Conservation (phyloP, 2,113 vertebrate genomes). For the Atractosteus spatula region DNA sequence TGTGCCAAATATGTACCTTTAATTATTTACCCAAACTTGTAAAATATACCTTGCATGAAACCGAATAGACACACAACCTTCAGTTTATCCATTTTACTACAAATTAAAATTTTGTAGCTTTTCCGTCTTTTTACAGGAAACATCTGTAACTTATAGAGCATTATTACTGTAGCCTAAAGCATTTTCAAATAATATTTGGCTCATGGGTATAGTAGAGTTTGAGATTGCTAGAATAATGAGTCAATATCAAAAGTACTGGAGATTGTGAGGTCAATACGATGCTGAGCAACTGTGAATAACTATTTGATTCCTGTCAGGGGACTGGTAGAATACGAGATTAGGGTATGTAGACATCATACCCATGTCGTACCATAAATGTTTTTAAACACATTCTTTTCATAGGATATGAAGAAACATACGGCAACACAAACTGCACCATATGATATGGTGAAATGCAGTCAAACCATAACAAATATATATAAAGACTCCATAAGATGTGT, state of each 20-base stretch:
- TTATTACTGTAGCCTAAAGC: slow-evolving; percentile 60
- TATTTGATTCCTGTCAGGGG: too few species aligned
- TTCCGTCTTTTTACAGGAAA: slow-evolving; percentile 75
- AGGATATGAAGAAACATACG: too few species aligned
- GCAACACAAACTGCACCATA: too few species aligned
- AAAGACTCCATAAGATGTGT: too few species aligned
- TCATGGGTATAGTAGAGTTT: slow-evolving; percentile 30
- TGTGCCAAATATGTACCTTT: too few species aligned
- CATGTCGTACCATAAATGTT: too few species aligned
- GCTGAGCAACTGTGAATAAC: too few species aligned
- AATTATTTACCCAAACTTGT: neutral
- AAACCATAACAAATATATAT: too few species aligned
- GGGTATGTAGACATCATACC: too few species aligned
- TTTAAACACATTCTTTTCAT: too few species aligned
- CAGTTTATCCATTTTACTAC: slow-evolving; percentile 69
- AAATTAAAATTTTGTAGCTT: slow-evolving; percentile 77
- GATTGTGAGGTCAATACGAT: slow-evolving; percentile 9
- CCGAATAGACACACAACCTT: slow-evolving; percentile 49
- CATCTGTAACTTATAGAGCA: slow-evolving; percentile 63
- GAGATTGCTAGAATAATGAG: slow-evolving; percentile 62
- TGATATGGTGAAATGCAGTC: too few species aligned
- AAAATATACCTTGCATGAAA: slow-evolving; percentile 33
- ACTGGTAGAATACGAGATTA: too few species aligned
- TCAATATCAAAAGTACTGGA: slow-evolving; percentile 55
- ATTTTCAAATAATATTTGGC: slow-evolving; percentile 32